Conservation (phyloP, 2,113 vertebrate genomes). For the Azemiops feae region DNA sequence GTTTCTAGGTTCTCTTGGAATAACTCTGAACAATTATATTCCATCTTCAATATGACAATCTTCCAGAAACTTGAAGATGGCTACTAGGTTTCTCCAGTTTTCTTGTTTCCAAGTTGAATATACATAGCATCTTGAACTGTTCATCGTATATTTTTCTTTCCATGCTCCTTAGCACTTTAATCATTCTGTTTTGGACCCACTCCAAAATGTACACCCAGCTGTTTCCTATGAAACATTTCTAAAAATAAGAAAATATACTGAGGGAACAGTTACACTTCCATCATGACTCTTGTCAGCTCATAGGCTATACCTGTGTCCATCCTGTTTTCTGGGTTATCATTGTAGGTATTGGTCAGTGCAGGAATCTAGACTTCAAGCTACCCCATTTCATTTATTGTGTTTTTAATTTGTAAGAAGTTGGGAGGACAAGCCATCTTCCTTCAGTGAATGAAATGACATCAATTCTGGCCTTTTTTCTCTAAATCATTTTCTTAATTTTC, state of each 20-base stretch:
- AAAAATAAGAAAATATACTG: not conserved
- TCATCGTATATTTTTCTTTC: not conserved
- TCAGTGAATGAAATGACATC: not conserved
- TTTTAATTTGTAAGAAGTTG: not conserved
- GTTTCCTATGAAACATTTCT: not conserved
- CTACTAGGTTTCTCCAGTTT: not conserved
- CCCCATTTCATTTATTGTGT: not conserved
- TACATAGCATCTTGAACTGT: not conserved
- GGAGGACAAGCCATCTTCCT: not conserved
- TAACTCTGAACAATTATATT: not conserved
- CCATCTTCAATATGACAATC: not conserved
- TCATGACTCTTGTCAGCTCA: not conserved
- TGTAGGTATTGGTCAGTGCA: not conserved
- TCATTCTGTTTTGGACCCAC: not conserved
- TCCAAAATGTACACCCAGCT: not conserved
- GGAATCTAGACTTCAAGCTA: not conserved
- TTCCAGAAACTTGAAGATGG: not conserved
- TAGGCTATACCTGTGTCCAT: not conserved
- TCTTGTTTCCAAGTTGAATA: not conserved
- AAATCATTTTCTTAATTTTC: not conserved
- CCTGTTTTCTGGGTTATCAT: not conserved
- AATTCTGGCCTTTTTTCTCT: not conserved
- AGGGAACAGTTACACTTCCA: not conserved
- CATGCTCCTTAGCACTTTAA: not conserved
- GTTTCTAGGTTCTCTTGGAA: not conserved